phyloP scores from a whole-genome alignment of 2,113 vertebrate genomes.

The Oryzias celebensis region DNA sequence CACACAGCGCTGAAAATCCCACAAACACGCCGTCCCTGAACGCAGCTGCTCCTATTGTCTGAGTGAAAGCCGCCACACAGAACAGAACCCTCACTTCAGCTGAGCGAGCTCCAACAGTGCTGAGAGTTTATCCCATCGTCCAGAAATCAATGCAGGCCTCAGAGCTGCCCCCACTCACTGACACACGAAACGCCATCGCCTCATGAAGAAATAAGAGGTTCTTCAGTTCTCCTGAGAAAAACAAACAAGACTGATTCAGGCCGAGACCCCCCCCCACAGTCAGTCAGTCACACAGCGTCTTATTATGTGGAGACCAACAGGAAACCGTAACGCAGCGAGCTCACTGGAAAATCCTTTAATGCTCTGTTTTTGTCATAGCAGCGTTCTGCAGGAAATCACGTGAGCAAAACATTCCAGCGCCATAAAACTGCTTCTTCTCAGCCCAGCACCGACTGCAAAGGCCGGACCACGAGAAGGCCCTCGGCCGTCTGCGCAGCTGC shows the following conservation, averaged over 20 bases:
- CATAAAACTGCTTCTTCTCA: slow-evolving; percentile 39
- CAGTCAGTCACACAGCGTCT: slow-evolving; percentile 23
- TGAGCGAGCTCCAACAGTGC: slow-evolving; percentile 41
- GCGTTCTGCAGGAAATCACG: slow-evolving; percentile 65
- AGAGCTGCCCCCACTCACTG: slow-evolving; percentile 6
- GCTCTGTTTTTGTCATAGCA: slow-evolving; percentile 38
- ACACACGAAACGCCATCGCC: neutral
- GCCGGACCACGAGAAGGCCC: too few relatives aligned
- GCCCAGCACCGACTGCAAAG: neutral
- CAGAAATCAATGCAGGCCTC: slow-evolving; percentile 31
- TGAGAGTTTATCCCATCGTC: slow-evolving; percentile 10
- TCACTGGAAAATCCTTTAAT: slow-evolving; percentile 57
- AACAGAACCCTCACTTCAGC: slow-evolving; percentile 26
- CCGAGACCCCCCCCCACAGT: slow-evolving; percentile 12
- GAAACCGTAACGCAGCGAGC: slow-evolving; percentile 32
- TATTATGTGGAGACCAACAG: slow-evolving; percentile 53
- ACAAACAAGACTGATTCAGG: slow-evolving; percentile 14
- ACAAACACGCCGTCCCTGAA: neutral
- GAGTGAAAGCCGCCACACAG: slow-evolving; percentile 1
- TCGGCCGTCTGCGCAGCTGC: too few relatives aligned
- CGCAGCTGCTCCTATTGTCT: slow-evolving; percentile 12
- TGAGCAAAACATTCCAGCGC: slow-evolving; percentile 49
- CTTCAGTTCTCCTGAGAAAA: slow-evolving; percentile 16
- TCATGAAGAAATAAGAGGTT: slow-evolving; percentile 15
- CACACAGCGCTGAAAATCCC: neutral